Percentiles rank a stretch among this genome's conserved stretches.
phyloP scores from a whole-genome alignment of 2,113 vertebrate genomes.

The Myrmecobius fasciatus region DNA sequence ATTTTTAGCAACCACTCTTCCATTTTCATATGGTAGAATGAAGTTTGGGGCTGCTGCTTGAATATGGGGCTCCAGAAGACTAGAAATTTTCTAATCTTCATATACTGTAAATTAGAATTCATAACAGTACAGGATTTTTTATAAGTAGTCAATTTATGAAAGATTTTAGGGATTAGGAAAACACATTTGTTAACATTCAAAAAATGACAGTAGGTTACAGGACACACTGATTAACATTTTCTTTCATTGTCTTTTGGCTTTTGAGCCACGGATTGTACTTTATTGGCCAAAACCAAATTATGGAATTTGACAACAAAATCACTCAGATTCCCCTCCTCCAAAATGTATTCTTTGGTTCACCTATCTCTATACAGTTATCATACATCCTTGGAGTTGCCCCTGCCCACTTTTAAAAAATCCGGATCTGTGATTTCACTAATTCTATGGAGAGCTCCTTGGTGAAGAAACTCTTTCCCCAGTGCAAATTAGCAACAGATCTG shows the following conservation, averaged over 20 bases:
- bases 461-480: background rate
- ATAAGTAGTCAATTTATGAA: background rate
- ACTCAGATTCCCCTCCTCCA: too few species aligned
- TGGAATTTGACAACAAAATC: background rate
- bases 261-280: conserved; percentile 21
- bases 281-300: background rate
- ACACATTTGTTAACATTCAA: background rate
- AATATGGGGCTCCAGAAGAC: conserved; percentile 69
- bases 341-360: too few species aligned
- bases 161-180: conserved; percentile 4
- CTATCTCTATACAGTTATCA: background rate
- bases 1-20: conserved; percentile 16
- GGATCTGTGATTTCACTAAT: background rate
- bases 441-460: background rate
- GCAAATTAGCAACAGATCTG: background rate
- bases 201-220: conserved; percentile 20
- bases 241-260: background rate
- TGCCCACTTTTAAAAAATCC: background rate
- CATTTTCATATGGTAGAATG: background rate
- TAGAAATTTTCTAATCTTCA: conserved; percentile 63
- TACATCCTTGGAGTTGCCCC: background rate
- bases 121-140: background rate
- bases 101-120: conserved; percentile 42
- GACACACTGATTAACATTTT: background rate
- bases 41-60: conserved; percentile 56